These are phyloP conservation scores for Tragelaphus strepsiceros DNA, from an alignment of 2,113 vertebrate genomes.

Conservation along the genomic window DNA sequence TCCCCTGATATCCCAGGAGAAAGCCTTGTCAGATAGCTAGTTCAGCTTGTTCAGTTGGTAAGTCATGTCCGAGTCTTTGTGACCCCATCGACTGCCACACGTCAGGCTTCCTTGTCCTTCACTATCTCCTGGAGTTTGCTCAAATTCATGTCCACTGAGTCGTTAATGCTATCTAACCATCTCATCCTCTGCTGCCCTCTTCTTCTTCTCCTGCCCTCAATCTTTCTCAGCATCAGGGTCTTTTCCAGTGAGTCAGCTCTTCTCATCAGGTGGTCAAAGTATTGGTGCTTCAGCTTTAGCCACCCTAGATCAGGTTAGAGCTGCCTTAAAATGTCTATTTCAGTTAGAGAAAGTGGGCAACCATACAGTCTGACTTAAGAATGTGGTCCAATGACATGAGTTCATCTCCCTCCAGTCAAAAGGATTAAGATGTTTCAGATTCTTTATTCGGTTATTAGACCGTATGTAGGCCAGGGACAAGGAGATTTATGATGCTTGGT, in stretches of 20 bases:
- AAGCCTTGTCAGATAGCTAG: neutral
- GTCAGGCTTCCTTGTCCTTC: neutral
- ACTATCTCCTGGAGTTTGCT: neutral
- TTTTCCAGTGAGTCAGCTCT: neutral
- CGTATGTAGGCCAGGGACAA: neutral
- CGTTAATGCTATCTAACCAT: neutral
- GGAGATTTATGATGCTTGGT: constrained; percentile 58
- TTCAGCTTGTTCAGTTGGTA: neutral
- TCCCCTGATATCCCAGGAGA: neutral
- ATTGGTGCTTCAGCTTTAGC: neutral
- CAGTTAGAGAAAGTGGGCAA: neutral
- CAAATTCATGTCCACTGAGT: neutral
- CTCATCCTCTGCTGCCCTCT: neutral
- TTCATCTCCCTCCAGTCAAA: constrained; percentile 61
- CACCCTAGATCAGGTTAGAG: neutral
- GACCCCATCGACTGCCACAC: fast-evolving
- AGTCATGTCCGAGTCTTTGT: neutral
- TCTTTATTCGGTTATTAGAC: constrained; percentile 69
- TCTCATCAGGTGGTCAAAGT: neutral
- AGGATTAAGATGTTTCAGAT: constrained; percentile 72
- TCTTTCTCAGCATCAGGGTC: neutral
- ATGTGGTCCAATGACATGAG: constrained; percentile 35
- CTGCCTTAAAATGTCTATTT: neutral
- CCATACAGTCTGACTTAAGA: neutral
- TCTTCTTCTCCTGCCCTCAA: neutral